Conservation (phyloP, 2,888 invertebrate genomes). For the Gisinianus flammeolus region DNA sequence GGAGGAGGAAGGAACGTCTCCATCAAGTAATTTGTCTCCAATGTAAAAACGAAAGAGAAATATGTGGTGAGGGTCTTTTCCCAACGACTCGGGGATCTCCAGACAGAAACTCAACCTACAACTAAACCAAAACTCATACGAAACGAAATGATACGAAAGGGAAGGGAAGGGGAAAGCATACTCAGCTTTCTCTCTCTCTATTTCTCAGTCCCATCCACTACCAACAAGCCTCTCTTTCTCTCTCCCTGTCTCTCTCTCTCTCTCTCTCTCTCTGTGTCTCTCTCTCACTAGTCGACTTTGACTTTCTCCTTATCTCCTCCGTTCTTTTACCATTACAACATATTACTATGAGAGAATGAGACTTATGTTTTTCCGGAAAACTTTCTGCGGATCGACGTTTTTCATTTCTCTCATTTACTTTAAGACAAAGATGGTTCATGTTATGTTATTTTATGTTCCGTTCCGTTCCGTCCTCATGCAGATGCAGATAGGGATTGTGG, state of each 20-base stretch:
- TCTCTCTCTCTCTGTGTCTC: background rate
- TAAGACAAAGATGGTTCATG: background rate
- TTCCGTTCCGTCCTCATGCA: no score
- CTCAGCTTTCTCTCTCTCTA: background rate
- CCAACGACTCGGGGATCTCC: no score
- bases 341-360: background rate
- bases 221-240: background rate
- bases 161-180: background rate
- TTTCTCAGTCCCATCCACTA: no score
- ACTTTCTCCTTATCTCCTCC: background rate
- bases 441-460: no score
- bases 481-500: no score
- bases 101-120: no score
- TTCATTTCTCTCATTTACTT: conserved; percentile 14
- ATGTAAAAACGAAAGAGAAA: conserved; percentile 15
- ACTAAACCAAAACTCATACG: no score
- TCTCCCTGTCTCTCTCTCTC: background rate
- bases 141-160: background rate
- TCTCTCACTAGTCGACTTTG: background rate
- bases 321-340: no score
- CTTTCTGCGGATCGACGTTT: background rate
- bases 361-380: conserved; percentile 9
- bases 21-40: conserved; percentile 36
- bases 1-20: conserved; percentile 17
- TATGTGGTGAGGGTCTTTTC: background rate